Evolutionary conservation across 2,888 invertebrate genomes (phyloP), one percentile per base, ranked within the genome.

Genomic region (Pollenia angustigena): DNA sequence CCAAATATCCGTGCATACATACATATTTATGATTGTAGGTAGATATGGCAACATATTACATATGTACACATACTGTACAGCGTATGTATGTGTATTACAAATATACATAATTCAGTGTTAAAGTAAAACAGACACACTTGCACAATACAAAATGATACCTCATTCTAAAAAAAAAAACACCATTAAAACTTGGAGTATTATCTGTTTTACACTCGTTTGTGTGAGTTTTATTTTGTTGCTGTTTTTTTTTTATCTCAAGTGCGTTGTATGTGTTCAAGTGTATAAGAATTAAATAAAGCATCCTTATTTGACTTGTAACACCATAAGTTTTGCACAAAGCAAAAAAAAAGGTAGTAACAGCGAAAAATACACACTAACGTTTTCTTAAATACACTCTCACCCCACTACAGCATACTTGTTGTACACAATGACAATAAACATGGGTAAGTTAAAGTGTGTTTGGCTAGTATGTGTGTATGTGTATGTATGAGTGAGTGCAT

Each of bases 281-380:
- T 69, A 16, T 56, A 11, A 18, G 56, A 81, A 71, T 76, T 75
- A 69, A 69, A 71, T 52, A 68, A 64, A 68, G 50, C 42, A 79
- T 48, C 56, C 54, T 69, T 81, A 71, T 72, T 72, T 72, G 78
- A 85, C n/a, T 60, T 66, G 79, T 60, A 60, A 52, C 64, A 85
- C 64, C 71, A 66, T 44, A 68, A 75, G 62, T 66, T 54, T 58
- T 75, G 16, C 23, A 14, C 10, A 11, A 32, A 18, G 40, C 11
- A 60, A 58, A 18, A 40, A 4, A 23, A 16, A 12, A 50, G 23
- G 6, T 46, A 32, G 18, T 42, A 58, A 68, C 50, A 46, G 9
- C 9, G 12, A 80, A 52, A 32, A 44, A 62, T 10, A 56, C n/a
- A 58, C 48, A 32, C 60, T 10, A 40, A 62, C 60, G 44, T 18